Percentiles rank a stretch among this genome's conserved stretches.
phyloP scores from a whole-genome alignment of 2,888 invertebrate genomes.

The Aphodius sticticus region DNA sequence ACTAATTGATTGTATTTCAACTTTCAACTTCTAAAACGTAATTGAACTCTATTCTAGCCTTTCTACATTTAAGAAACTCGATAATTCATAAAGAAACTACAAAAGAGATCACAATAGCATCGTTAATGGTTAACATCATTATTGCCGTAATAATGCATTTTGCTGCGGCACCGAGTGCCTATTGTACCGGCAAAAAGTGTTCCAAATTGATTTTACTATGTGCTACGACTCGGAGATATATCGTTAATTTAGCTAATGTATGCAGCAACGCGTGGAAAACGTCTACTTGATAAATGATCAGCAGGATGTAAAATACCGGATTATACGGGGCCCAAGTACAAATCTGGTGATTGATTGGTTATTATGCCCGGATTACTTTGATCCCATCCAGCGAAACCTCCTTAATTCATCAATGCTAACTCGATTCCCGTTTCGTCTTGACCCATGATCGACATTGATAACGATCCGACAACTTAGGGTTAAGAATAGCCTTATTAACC shows the following conservation, averaged over 20 bases:
- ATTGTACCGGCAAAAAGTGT: neutral
- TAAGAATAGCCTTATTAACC: no score
- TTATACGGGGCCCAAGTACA: neutral
- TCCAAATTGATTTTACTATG: neutral
- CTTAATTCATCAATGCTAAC: conserved; percentile 4
- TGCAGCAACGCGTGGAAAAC: neutral
- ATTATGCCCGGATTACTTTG: neutral
- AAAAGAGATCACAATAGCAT: no score
- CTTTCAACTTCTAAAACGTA: no score
- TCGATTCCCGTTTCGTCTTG: neutral
- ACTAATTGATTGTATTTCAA: no score
- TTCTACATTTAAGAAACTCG: no score
- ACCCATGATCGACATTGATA: neutral
- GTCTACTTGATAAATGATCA: conserved; percentile 4
- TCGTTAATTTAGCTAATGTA: neutral
- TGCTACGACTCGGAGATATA: neutral
- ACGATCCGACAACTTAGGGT: neutral
- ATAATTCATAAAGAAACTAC: no score
- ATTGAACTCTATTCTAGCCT: no score
- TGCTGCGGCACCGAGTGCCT: neutral
- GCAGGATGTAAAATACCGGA: neutral
- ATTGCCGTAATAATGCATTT: no score
- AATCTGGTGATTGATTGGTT: conserved; percentile 4
- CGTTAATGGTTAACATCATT: no score
- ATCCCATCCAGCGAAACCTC: neutral